phyloP scores from a whole-genome alignment of 2,888 invertebrate genomes.

The Formica aserva region DNA sequence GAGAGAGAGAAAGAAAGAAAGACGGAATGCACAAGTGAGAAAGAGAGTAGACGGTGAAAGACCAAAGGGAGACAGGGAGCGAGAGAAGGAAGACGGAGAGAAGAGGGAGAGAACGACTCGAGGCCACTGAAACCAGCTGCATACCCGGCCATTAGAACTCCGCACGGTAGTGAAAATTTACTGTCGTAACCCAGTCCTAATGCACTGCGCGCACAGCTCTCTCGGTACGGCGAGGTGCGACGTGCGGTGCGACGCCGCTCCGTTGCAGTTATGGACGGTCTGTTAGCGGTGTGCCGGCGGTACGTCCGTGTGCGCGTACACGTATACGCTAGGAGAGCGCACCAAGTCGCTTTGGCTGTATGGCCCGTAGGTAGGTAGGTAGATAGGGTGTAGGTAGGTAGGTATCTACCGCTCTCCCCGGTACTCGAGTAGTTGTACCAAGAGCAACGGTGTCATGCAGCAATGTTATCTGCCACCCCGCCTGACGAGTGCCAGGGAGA shows the following conservation, averaged over 20 bases:
- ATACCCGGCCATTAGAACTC: constrained; percentile 85
- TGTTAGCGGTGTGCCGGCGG: constrained; percentile 70
- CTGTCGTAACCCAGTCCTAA: constrained; percentile 85
- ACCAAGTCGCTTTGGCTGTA: constrained; percentile 62
- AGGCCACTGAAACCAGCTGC: constrained; percentile 85
- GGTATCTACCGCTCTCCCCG: constrained; percentile 74
- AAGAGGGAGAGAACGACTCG: constrained; percentile 74
- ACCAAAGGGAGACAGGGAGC: constrained; percentile 24
- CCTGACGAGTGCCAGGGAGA: constrained; percentile 75
- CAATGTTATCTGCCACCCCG: constrained; percentile 84
- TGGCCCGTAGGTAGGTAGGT: constrained; percentile 51
- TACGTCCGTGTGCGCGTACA: constrained; percentile 22
- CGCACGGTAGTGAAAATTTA: constrained; percentile 85
- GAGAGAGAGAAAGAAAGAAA: constrained; percentile 28
- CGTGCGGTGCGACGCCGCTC: constrained; percentile 64
- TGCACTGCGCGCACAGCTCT: constrained; percentile 78
- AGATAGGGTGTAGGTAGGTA: constrained; percentile 33
- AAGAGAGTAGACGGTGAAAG: constrained; percentile 17
- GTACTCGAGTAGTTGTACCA: constrained; percentile 82
- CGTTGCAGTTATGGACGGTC: constrained; percentile 82
- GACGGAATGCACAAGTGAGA: constrained; percentile 36
- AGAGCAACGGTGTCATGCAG: constrained; percentile 83
- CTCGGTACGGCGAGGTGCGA: constrained; percentile 43
- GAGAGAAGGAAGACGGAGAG: constrained; percentile 40
- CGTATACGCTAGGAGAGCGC: constrained; percentile 35